Evolutionary conservation across 2,113 vertebrate species (phyloP).

Genomic region (Eptesicus fuscus): DNA sequence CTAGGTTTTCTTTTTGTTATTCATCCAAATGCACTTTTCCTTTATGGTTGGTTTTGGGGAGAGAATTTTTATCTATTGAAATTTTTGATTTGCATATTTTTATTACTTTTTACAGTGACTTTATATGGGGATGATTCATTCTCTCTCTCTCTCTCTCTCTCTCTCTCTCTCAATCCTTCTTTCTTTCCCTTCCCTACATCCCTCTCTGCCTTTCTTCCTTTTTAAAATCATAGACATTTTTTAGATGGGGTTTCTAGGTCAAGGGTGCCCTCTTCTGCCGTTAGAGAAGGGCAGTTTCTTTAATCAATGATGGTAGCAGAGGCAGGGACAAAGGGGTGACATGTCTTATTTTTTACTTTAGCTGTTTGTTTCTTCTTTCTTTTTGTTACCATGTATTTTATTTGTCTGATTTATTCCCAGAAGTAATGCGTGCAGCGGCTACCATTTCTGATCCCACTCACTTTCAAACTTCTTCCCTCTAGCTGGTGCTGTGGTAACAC

Average conservation of each 20-base stretch:
- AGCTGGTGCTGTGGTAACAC: neutral
- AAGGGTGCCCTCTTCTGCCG: neutral
- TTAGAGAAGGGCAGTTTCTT: neutral
- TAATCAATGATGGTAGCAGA: neutral
- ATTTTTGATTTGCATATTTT: neutral
- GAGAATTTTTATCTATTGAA: neutral
- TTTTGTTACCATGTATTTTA: neutral
- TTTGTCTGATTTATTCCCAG: neutral
- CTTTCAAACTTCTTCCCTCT: neutral
- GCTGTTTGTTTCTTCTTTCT: neutral
- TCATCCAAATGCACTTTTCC: neutral
- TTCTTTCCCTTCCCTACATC: neutral
- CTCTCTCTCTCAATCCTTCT: neutral
- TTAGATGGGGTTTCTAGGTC: neutral
- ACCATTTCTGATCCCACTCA: neutral
- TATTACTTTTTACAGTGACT: neutral
- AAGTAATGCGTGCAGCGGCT: neutral
- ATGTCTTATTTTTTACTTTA: neutral
- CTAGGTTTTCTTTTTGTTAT: neutral
- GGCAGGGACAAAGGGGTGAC: neutral
- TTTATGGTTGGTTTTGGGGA: neutral
- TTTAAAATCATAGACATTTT: neutral
- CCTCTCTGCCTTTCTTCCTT: neutral
- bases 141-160: neutral
- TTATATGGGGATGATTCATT: neutral